Evolutionary conservation across 2,113 vertebrate genomes (phyloP).

Genomic region (Labeo catla): DNA sequence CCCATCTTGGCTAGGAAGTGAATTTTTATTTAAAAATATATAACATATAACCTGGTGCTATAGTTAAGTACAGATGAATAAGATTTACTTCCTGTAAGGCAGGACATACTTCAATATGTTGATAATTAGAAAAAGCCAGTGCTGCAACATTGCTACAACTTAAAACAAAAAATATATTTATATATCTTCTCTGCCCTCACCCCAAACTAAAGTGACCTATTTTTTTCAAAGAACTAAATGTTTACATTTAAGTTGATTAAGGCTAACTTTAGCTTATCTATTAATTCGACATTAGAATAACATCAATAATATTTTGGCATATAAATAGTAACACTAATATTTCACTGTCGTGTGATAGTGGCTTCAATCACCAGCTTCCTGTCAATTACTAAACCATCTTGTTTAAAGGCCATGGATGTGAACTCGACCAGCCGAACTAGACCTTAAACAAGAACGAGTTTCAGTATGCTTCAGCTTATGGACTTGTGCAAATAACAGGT

Average conservation of each 20-base stretch:
- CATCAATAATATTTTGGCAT: conserved; percentile 69
- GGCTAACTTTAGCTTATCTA: conserved; percentile 72
- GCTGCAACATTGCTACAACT: conserved; percentile 75
- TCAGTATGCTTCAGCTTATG: conserved; percentile 69
- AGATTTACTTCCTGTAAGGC: conserved; percentile 74
- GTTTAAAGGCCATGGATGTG: conserved; percentile 59
- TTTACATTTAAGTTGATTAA: conserved; percentile 66
- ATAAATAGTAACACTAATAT: conserved; percentile 71
- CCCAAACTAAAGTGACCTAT: conserved; percentile 58
- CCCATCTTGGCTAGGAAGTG: not conserved
- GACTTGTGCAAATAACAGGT: conserved; percentile 72
- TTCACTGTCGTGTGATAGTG: conserved; percentile 46
- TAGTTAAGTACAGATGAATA: conserved; percentile 71
- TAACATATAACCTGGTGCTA: conserved; percentile 69
- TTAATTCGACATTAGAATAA: conserved; percentile 71
- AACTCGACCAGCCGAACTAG: conserved; percentile 63
- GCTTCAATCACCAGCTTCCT: conserved; percentile 60
- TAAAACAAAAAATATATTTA: conserved; percentile 61
- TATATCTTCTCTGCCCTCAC: conserved; percentile 57
- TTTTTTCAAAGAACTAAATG: conserved; percentile 46
- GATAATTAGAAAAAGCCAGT: conserved; percentile 72
- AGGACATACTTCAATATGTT: conserved; percentile 66
- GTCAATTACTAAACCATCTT: conserved; percentile 66
- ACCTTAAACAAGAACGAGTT: conserved; percentile 51
- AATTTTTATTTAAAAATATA: conserved; percentile 77